Evolutionary conservation across 2,797 vertebrate genomes (phyloP), one percentile per base, ranked within the genome.

Genomic region (Sciaenops ocellatus): DNA sequence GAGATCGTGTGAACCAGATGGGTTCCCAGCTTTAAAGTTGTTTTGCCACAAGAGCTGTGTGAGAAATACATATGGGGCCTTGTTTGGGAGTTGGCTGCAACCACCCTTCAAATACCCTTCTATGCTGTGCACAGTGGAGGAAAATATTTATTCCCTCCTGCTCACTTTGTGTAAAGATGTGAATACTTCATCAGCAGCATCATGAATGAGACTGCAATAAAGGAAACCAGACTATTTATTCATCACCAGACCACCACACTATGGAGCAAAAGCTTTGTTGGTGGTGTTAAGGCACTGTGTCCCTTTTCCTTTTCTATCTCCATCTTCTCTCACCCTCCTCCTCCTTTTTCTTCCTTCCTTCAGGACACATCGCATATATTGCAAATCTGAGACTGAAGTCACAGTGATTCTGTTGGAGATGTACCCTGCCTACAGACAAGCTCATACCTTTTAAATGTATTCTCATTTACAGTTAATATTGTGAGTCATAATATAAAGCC

Each of bases 141-240:
- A 26, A 17, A 38, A 52, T 67, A 68, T 41, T 34, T 68, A 62
- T 57, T 66, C 59, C 22, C 20, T 50, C 44, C 55, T 72, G n/a
- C 18, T 77, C 56, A 68, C 24, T 56, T 54, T 51, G 20, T 46
- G 22, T 56, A 50, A 79, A 67, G 47, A 73, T 69, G 59, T 69
- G 63, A 81, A 34, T 63, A 71, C 57, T 47, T 77, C 80, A 82
- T 80, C 44, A 38, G 54, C 48, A 38, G 34, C 34, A 70, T 62
- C 57, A 65, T n/a, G 51, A 65, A 62, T 78, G 62, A 72, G n/a
- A 56, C 9, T n/a, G 30, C 47, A 50, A 62, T 41, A 76, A 73
- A 73, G 50, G 30, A 67, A 69, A 62, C 9, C 42, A 15, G 65
- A 54, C 20, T 22, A 20, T 61, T 69, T 38, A 38, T 55, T 79